phyloP scores from a whole-genome alignment of 2,113 vertebrate species.

The Muscicapa adusta region DNA sequence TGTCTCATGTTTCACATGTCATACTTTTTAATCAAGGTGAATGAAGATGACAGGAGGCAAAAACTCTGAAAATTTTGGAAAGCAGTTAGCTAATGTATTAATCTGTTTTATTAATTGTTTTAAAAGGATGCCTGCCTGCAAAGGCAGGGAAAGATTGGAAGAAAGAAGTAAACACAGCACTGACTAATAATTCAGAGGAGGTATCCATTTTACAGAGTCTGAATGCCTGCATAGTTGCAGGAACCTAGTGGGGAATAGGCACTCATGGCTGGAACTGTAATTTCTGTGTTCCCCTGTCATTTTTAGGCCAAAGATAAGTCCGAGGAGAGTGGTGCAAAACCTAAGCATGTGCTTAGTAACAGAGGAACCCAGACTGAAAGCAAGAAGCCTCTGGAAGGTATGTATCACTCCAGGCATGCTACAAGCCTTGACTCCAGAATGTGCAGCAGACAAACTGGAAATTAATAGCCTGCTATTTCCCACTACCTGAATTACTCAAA shows the following conservation, averaged over 20 bases:
- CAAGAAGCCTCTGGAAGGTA: constrained; percentile 69
- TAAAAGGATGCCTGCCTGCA: background rate
- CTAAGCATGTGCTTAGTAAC: constrained; percentile 56
- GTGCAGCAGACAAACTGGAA: background rate
- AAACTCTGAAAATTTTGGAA: background rate
- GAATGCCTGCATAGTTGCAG: background rate
- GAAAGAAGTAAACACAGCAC: background rate
- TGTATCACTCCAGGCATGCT: background rate
- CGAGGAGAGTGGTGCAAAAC: constrained; percentile 72
- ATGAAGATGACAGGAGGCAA: background rate
- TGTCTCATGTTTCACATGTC: background rate
- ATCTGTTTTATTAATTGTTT: background rate
- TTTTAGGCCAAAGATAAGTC: constrained; percentile 75
- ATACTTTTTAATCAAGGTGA: background rate
- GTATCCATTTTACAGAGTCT: background rate
- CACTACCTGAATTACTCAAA: background rate
- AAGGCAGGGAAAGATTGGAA: background rate
- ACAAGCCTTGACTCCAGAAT: background rate
- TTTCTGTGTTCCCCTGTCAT: background rate
- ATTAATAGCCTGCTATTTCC: constrained; percentile 1
- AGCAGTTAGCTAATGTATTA: background rate
- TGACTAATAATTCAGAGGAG: background rate
- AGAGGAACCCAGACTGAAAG: constrained; percentile 69
- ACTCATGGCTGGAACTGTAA: background rate
- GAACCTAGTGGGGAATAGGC: background rate